Conservation (phyloP, 2,888 invertebrate genomes). For the Ormyrus labotus region DNA sequence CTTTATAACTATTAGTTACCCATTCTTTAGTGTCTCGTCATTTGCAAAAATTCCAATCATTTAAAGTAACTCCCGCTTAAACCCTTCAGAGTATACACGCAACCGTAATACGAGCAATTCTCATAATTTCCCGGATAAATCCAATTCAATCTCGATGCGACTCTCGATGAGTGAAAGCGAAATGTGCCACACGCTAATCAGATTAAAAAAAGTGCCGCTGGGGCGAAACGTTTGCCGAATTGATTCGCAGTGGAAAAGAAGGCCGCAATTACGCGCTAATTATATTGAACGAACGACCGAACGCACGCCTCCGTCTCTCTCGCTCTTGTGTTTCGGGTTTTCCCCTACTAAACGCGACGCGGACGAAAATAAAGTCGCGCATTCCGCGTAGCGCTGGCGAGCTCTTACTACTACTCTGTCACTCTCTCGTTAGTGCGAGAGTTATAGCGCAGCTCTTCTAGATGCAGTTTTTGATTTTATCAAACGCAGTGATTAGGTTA, state of each 20-base stretch:
- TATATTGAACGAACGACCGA: constrained; percentile 34
- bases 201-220: no score
- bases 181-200: no score
- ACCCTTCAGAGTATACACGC: no score
- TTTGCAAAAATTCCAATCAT: no score
- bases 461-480: no score
- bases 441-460: not conserved
- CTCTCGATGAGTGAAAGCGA: no score
- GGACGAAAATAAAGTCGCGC: constrained; percentile 40
- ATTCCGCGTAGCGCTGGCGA: constrained; percentile 15
- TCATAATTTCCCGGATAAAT: no score
- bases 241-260: not conserved
- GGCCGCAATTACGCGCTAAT: constrained; percentile 38
- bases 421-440: constrained; percentile 27
- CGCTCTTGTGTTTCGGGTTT: constrained; percentile 33
- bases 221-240: not conserved
- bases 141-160: no score
- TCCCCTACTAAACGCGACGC: constrained; percentile 30
- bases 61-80: no score
- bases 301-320: constrained; percentile 1
- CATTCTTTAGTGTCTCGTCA: no score
- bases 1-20: no score
- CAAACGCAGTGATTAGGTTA: not conserved
- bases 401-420: constrained; percentile 10
- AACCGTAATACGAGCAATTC: no score